Evolutionary conservation across 2,797 vertebrate genomes (phyloP).

Genomic region (Ambastaia sidthimunki): DNA sequence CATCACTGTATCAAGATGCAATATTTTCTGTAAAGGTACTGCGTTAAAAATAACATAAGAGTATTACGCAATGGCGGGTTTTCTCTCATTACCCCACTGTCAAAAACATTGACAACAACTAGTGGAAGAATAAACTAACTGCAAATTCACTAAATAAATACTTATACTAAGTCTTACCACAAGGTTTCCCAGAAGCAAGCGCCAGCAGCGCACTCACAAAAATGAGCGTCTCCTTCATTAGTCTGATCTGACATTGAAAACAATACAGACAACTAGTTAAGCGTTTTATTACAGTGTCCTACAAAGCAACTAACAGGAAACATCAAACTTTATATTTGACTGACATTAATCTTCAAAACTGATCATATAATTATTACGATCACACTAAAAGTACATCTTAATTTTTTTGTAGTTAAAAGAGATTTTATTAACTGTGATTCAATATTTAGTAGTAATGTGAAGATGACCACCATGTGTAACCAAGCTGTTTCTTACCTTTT

Average conservation of each 20-base stretch:
- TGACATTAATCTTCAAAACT: neutral
- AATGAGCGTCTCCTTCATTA: conserved; percentile 66
- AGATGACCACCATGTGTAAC: neutral
- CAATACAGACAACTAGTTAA: neutral
- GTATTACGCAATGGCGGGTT: neutral
- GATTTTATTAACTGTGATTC: neutral
- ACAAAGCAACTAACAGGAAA: neutral
- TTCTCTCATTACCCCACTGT: conserved; percentile 10
- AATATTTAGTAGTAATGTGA: neutral
- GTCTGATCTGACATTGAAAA: conserved; percentile 57
- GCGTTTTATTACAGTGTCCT: neutral
- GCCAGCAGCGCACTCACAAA: conserved; percentile 65
- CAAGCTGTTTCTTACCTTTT: conserved; percentile 27
- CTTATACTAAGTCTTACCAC: conserved; percentile 62
- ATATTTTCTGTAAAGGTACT: neutral
- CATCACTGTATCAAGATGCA: neutral
- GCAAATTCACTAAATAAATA: conserved; percentile 21
- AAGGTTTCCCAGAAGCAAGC: conserved; percentile 62
- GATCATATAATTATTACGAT: neutral
- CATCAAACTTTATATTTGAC: neutral
- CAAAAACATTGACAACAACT: neutral
- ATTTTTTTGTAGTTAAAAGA: neutral
- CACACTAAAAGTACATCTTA: neutral
- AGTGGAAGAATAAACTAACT: neutral
- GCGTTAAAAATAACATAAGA: neutral